A percentile compares a stretch with the other conserved stretches of the same genome.
These are phyloP conservation scores for Crenuchus spilurus DNA, from an alignment of 2,797 vertebrate species.

Conservation along the genomic window DNA sequence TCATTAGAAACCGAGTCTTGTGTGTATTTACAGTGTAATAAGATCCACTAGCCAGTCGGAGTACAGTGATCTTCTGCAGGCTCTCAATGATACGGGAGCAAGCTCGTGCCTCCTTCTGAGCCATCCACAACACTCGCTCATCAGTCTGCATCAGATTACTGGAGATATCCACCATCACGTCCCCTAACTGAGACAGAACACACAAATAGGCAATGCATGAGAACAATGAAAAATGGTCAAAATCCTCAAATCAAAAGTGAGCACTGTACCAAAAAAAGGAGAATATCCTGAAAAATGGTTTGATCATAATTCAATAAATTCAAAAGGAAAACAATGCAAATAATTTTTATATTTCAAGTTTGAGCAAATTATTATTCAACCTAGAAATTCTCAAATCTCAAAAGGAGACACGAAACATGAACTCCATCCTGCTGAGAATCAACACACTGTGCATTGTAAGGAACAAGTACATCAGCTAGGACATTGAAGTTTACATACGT, in stretches of 20 bases:
- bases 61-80: slow-evolving; percentile 87
- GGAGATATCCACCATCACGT: slow-evolving; percentile 96
- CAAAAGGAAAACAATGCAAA: too few relatives aligned
- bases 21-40: slow-evolving; percentile 87
- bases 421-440: background rate
- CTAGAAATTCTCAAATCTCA: too few relatives aligned
- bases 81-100: slow-evolving; percentile 91
- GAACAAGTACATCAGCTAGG: too few relatives aligned
- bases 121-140: slow-evolving; percentile 91
- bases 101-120: slow-evolving; percentile 90
- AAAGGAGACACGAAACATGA: background rate
- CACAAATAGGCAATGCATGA: background rate
- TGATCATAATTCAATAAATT: too few relatives aligned
- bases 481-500: too few relatives aligned
- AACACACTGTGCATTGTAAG: background rate
- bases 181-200: slow-evolving; percentile 75
- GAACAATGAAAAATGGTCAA: background rate
- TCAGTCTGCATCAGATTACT: slow-evolving; percentile 97
- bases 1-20: background rate
- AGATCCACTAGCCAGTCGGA: slow-evolving; percentile 84
- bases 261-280: background rate
- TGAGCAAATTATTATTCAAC: too few relatives aligned
- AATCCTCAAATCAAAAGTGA: background rate
- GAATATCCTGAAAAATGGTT: too few relatives aligned
- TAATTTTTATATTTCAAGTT: too few relatives aligned